Conservation (phyloP, 2,888 invertebrate genomes). For the Netelia virgata region DNA sequence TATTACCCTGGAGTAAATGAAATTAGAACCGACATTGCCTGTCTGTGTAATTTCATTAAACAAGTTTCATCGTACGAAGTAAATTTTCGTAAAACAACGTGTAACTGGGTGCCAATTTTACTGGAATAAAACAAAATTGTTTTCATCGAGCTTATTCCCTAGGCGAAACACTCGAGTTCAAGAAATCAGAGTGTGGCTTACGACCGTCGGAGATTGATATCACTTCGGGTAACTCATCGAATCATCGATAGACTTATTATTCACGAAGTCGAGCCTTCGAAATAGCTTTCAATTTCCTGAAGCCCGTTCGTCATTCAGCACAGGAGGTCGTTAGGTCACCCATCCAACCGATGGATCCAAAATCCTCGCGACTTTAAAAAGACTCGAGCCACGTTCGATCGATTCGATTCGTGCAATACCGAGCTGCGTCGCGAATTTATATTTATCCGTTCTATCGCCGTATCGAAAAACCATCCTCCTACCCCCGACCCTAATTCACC, state of each 20-base stretch:
- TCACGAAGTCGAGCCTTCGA: constrained; percentile 43
- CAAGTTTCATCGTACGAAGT: too few relatives aligned
- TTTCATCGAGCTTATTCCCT: too few relatives aligned
- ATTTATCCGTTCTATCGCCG: neutral
- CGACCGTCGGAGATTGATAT: too few relatives aligned
- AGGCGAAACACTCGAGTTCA: too few relatives aligned
- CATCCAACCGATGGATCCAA: constrained; percentile 9
- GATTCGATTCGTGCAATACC: constrained; percentile 14
- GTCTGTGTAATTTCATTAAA: too few relatives aligned
- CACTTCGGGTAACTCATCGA: neutral
- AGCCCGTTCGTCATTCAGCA: constrained; percentile 2
- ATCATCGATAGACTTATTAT: constrained; percentile 40
- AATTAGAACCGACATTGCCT: too few relatives aligned
- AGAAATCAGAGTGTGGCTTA: too few relatives aligned
- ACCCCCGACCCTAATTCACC: too few relatives aligned
- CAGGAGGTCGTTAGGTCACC: neutral
- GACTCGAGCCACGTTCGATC: neutral
- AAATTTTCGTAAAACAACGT: too few relatives aligned
- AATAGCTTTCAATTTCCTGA: constrained; percentile 55
- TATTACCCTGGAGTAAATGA: too few relatives aligned
- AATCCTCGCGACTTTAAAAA: neutral
- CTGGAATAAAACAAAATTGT: too few relatives aligned
- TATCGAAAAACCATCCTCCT: neutral
- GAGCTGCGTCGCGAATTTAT: neutral
- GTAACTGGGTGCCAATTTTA: too few relatives aligned